These are phyloP conservation scores for Gerosis bhagava DNA, from an alignment of 2,888 invertebrate species.

Conservation along the genomic window DNA sequence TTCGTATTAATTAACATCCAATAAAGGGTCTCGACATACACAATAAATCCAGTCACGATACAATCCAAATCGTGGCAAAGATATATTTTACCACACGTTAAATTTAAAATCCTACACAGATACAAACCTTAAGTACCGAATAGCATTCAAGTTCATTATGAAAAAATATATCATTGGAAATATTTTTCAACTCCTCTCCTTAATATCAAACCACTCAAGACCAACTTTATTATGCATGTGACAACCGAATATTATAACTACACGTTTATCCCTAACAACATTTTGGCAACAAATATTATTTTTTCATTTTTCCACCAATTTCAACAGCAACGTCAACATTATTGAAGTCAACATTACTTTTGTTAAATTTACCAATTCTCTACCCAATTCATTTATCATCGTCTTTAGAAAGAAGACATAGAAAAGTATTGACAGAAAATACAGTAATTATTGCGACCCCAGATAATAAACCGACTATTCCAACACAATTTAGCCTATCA, in stretches of 20 bases:
- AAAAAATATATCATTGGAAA: conserved; percentile 82
- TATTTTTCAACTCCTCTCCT: conserved; percentile 78
- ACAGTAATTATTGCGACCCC: conserved; percentile 42
- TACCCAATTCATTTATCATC: conserved; percentile 48
- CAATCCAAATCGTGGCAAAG: conserved; percentile 59
- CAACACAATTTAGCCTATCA: conserved; percentile 60
- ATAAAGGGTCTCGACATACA: no score
- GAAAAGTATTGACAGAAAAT: conserved; percentile 65
- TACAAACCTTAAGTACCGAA: conserved; percentile 79
- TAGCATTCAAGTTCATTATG: conserved; percentile 80
- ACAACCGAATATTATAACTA: conserved; percentile 80
- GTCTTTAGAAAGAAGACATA: conserved; percentile 68
- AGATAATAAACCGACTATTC: conserved; percentile 43
- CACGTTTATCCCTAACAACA: conserved; percentile 78
- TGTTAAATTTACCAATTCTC: conserved; percentile 42
- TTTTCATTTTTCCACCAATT: conserved; percentile 57
- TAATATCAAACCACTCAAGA: conserved; percentile 77
- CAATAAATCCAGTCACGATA: no score
- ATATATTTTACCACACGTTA: conserved; percentile 74
- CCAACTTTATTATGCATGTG: conserved; percentile 80
- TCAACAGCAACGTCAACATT: conserved; percentile 66
- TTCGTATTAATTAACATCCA: conserved; percentile 5
- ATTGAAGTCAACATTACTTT: conserved; percentile 64
- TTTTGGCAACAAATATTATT: conserved; percentile 82
- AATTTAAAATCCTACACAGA: conserved; percentile 78